phyloP scores from a whole-genome alignment of 1,140 invertebrate species.

The Mamestra configurata region DNA sequence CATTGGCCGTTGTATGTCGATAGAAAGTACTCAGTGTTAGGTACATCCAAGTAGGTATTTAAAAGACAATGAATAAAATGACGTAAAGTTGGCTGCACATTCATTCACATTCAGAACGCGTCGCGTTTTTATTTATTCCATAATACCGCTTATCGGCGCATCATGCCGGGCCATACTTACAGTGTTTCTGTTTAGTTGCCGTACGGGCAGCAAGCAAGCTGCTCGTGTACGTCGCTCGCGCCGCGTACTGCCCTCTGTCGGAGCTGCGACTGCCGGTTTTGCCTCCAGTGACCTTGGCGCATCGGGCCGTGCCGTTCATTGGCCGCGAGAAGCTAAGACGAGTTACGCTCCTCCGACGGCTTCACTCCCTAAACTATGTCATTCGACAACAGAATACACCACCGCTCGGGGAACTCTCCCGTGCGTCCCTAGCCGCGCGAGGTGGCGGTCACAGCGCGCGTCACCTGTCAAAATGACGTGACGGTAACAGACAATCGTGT shows the following conservation, averaged over 20 bases:
- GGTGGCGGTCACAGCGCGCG: conserved; percentile 73
- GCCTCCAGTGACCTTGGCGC: conserved; percentile 81
- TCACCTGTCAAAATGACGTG: conserved; percentile 84
- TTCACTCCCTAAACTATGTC: conserved; percentile 77
- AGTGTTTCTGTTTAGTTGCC: conserved; percentile 81
- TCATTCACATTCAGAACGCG: conserved; percentile 82
- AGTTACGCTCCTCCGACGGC: conserved; percentile 66
- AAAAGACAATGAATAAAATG: conserved; percentile 54
- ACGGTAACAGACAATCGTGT: conserved; percentile 67
- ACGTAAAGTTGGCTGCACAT: conserved; percentile 63
- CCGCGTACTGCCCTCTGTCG: conserved; percentile 75
- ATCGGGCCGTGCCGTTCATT: conserved; percentile 79
- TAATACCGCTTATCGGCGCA: conserved; percentile 84
- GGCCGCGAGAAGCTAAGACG: conserved; percentile 78
- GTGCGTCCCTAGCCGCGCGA: conserved; percentile 65
- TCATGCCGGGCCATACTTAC: conserved; percentile 69
- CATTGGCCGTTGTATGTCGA: background rate
- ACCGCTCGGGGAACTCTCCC: conserved; percentile 67
- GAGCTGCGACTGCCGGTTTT: conserved; percentile 61
- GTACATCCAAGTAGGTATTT: conserved; percentile 39
- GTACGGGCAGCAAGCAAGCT: conserved; percentile 78
- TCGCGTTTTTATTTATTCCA: conserved; percentile 84
- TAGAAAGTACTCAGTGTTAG: conserved; percentile 48
- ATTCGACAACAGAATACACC: conserved; percentile 66
- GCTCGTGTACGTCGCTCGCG: conserved; percentile 66